A percentile compares a stretch with the other conserved stretches of the same genome.
These are phyloP conservation scores for Myocastor coypus DNA, from an alignment of 2,113 vertebrate genomes.

Conservation along the genomic window DNA sequence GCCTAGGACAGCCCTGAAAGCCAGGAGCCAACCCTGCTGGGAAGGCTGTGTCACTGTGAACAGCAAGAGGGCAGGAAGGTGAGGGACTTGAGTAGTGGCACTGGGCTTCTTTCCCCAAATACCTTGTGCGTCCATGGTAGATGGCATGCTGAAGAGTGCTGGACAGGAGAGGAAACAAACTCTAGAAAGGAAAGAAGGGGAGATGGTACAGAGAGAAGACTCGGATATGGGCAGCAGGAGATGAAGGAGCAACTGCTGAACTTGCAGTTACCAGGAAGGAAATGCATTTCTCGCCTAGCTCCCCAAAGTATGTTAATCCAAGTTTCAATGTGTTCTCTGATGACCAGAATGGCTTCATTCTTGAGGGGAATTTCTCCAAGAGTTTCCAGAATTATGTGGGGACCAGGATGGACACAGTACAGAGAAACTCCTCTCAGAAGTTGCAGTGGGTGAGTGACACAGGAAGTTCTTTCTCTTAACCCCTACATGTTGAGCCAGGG, in stretches of 20 bases:
- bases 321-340: background rate
- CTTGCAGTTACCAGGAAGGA: background rate
- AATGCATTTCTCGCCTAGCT: background rate
- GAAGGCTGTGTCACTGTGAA: conserved; percentile 60
- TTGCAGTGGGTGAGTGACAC: background rate
- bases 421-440: background rate
- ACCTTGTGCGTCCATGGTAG: background rate
- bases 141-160: background rate
- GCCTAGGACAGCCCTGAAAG: conserved; percentile 59
- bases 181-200: background rate
- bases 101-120: conserved; percentile 44
- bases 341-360: fast-evolving
- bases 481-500: background rate
- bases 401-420: no score
- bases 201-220: background rate
- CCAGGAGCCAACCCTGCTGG: background rate
- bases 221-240: background rate
- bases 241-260: background rate
- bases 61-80: background rate
- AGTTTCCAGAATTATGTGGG: background rate
- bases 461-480: background rate
- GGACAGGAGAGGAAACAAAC: background rate
- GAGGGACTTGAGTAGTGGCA: conserved; percentile 60
- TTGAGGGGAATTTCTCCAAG: background rate
- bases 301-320: background rate